These are phyloP conservation scores for Pogonomyrmex barbatus DNA, from an alignment of 1,140 invertebrate genomes.

Conservation along the genomic window DNA sequence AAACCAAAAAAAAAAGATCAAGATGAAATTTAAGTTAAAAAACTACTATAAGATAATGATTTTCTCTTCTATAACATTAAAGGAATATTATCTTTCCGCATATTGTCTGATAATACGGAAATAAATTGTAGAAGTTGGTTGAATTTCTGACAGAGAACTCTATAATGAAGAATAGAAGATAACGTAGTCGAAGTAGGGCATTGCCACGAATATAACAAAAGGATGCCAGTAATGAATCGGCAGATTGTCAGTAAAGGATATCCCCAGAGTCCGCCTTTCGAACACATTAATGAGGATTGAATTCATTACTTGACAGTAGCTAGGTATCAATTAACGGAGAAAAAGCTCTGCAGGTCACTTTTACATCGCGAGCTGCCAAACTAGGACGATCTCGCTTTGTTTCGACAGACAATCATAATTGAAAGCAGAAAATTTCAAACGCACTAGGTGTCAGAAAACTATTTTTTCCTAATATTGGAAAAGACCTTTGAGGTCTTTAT, in stretches of 20 bases:
- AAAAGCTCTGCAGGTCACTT: conserved; percentile 38
- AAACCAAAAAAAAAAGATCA: background rate
- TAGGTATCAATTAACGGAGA: conserved; percentile 48
- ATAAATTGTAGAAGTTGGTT: conserved; percentile 13
- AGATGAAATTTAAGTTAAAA: background rate
- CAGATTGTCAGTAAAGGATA: conserved; percentile 39
- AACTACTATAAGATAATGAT: background rate
- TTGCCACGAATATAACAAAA: conserved; percentile 48
- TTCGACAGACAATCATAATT: conserved; percentile 15
- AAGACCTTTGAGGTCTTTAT: background rate
- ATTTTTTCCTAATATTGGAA: conserved; percentile 21
- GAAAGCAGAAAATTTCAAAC: conserved; percentile 32
- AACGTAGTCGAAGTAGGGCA: background rate
- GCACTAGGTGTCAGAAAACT: conserved; percentile 5
- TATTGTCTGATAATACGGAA: background rate
- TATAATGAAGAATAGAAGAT: conserved; percentile 5
- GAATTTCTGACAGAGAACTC: conserved; percentile 29
- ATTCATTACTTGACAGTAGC: conserved; percentile 7
- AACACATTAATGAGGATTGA: conserved; percentile 44
- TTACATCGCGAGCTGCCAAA: conserved; percentile 1
- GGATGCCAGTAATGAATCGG: conserved; percentile 43
- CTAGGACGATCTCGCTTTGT: background rate
- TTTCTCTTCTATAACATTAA: background rate
- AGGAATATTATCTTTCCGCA: background rate
- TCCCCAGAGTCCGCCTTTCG: background rate